phyloP scores from a whole-genome alignment of 2,113 vertebrate species.

The Axis porcinus region DNA sequence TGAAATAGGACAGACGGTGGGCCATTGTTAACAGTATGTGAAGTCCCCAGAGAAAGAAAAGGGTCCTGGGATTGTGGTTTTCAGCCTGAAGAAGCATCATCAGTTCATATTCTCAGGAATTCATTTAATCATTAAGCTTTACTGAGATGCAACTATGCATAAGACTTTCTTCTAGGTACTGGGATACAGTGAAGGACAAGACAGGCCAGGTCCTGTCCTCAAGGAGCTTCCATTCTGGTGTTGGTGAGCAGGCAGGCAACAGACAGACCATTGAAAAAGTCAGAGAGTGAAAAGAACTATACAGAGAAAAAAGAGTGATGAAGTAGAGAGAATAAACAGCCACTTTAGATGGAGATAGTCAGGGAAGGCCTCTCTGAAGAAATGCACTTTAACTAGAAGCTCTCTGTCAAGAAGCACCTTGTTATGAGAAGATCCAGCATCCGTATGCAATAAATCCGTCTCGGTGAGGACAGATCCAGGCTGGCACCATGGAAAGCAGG shows the following conservation, averaged over 20 bases:
- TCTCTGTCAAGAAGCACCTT: background rate
- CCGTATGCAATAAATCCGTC: background rate
- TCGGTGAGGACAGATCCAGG: background rate
- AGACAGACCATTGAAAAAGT: background rate
- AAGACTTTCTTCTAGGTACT: background rate
- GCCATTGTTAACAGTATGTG: background rate
- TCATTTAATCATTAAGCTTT: background rate
- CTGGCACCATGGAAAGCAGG: background rate
- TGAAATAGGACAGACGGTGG: background rate
- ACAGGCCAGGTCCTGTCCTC: background rate
- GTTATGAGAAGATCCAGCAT: background rate
- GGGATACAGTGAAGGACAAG: background rate
- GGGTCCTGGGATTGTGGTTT: background rate
- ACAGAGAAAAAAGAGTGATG: background rate
- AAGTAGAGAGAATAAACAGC: background rate
- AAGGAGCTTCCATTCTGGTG: background rate
- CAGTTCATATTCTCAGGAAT: background rate
- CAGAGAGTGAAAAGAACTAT: background rate
- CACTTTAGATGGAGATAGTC: background rate
- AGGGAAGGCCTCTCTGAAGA: background rate
- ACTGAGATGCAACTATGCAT: background rate
- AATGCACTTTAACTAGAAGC: background rate
- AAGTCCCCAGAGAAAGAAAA: background rate
- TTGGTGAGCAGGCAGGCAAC: background rate
- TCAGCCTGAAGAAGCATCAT: background rate